A percentile compares a stretch with the other conserved stretches of the same genome.
Conservation (phyloP, 2,113 vertebrate genomes). For the Suricata suricatta region DNA sequence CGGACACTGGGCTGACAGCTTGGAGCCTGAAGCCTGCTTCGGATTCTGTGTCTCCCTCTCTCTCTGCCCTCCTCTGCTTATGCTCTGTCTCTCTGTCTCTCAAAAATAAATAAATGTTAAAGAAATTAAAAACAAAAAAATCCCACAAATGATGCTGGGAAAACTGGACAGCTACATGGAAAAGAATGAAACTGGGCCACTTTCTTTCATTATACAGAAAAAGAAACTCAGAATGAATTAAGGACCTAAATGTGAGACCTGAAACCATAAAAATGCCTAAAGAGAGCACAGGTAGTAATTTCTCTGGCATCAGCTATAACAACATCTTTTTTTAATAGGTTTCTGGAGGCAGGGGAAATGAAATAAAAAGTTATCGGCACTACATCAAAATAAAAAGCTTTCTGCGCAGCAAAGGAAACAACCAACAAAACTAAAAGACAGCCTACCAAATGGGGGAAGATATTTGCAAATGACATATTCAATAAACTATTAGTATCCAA, state of each 20-base stretch:
- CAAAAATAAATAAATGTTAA: too few species aligned
- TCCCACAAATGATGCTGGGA: neutral
- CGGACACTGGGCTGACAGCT: too few species aligned
- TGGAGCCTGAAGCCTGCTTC: too few species aligned
- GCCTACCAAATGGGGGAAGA: neutral
- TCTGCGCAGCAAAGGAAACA: neutral
- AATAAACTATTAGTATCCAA: neutral
- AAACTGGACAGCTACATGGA: neutral
- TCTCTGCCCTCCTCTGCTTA: too few species aligned
- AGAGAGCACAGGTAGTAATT: neutral
- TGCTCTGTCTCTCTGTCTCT: too few species aligned
- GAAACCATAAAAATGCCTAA: neutral
- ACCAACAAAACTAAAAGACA: neutral
- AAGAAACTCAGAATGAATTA: neutral
- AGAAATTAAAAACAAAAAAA: too few species aligned
- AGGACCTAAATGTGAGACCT: neutral
- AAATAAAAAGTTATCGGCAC: neutral
- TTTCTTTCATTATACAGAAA: neutral
- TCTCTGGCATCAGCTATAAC: neutral
- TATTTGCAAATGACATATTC: neutral
- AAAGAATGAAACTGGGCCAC: neutral
- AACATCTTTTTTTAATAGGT: neutral
- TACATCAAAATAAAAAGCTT: neutral
- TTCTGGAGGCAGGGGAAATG: neutral
- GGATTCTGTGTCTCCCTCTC: too few species aligned